Conservation (phyloP, 2,888 invertebrate species). For the Petrophora chlorosata region DNA sequence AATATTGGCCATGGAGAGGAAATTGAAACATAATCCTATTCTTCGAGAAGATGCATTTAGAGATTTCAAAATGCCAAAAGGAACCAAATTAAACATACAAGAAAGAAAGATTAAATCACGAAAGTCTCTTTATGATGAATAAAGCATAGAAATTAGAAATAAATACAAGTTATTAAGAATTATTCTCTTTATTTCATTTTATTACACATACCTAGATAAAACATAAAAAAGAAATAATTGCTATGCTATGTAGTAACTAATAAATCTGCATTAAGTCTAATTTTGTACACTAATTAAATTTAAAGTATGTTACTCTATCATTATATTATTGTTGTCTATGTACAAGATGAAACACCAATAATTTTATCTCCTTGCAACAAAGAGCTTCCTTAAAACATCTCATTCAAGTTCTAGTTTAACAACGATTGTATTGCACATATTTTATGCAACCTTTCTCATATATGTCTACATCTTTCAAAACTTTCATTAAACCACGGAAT, state of each 20-base stretch:
- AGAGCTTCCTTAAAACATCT: slow-evolving; percentile 2
- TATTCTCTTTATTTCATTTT: slow-evolving; percentile 50
- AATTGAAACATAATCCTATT: slow-evolving; percentile 49
- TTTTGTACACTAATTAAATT: slow-evolving; percentile 50
- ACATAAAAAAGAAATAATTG: slow-evolving; percentile 46
- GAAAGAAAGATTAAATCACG: slow-evolving; percentile 51
- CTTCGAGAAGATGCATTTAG: slow-evolving; percentile 52
- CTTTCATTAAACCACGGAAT: neutral
- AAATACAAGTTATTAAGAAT: slow-evolving; percentile 40
- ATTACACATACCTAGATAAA: slow-evolving; percentile 54
- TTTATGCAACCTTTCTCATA: neutral
- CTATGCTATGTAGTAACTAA: slow-evolving; percentile 41
- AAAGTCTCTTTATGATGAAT: slow-evolving; percentile 68
- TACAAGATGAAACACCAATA: slow-evolving; percentile 22
- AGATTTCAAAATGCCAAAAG: slow-evolving; percentile 47
- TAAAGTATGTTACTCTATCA: slow-evolving; percentile 33
- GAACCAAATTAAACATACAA: slow-evolving; percentile 35
- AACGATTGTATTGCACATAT: slow-evolving; percentile 33
- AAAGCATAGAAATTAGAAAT: slow-evolving; percentile 51
- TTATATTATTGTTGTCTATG: slow-evolving; percentile 28
- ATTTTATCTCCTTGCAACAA: slow-evolving; percentile 10
- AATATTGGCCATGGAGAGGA: slow-evolving; percentile 70
- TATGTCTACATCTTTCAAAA: neutral
- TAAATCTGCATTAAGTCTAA: slow-evolving; percentile 35
- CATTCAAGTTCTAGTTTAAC: slow-evolving; percentile 4